These are phyloP conservation scores for Drosophila borealis DNA, from an alignment of 2,888 invertebrate species.

Conservation along the genomic window DNA sequence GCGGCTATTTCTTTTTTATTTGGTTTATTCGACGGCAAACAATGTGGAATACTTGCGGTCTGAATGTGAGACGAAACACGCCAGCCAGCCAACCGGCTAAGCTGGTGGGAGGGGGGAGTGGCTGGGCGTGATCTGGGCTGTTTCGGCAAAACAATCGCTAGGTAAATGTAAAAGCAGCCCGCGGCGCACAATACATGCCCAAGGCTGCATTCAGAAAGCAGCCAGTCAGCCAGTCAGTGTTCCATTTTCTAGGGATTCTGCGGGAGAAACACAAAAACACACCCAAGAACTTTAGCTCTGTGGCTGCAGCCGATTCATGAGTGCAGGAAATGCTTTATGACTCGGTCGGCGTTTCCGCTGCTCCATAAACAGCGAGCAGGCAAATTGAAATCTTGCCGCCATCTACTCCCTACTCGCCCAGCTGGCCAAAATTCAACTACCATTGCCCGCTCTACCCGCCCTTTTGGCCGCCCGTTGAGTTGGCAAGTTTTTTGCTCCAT, in stretches of 20 bases:
- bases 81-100: conserved; percentile 13
- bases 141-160: conserved; percentile 29
- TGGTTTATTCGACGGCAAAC: conserved; percentile 69
- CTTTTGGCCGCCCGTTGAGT: not conserved
- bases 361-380: conserved; percentile 68
- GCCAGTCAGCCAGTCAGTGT: conserved; percentile 53
- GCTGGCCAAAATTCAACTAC: conserved; percentile 36
- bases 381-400: conserved; percentile 71
- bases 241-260: conserved; percentile 69
- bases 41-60: conserved; percentile 70
- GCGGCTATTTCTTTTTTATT: conserved; percentile 44
- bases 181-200: conserved; percentile 39
- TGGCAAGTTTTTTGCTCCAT: conserved; percentile 25
- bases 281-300: conserved; percentile 50
- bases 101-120: not conserved
- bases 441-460: not conserved
- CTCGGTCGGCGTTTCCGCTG: conserved; percentile 65
- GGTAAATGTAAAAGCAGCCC: conserved; percentile 64
- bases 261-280: conserved; percentile 28
- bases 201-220: conserved; percentile 52
- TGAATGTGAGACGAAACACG: conserved; percentile 54
- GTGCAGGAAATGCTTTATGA: conserved; percentile 81
- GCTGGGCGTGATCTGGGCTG: not conserved
- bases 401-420: not conserved
- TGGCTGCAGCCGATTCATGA: conserved; percentile 61